Evolutionary conservation across 2,797 vertebrate genomes (phyloP), one percentile per base, ranked within the genome.

Genomic region (Mionectes olivaceus): DNA sequence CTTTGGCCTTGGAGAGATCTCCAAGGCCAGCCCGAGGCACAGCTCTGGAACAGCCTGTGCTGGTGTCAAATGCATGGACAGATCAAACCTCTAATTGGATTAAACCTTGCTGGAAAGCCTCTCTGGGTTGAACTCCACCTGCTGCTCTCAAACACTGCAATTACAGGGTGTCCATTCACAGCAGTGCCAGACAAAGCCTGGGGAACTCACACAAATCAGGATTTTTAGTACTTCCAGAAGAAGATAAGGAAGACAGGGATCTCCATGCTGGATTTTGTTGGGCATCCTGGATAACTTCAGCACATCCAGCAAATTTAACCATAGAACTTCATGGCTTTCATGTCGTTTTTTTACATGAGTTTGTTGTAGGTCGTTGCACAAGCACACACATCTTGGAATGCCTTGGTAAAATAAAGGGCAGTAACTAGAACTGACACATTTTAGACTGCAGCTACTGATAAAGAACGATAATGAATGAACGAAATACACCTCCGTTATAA

Each of bases 201-300:
- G 16, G 33, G 16, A 57, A 23, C 9, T 33, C 32, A 49, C 3
- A 18, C 23, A 21, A 1, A 18, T 57, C 46, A 11, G 67, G 37
- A 14, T 15, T n/a, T 53, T 46, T 13, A 44, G 73, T 32, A 23
- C 16, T 70, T 32, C 28, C 67, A 14, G 55, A 1, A n/a, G n/a
- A 49, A 50, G 1, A 0, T 22, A 7, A 37, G 19, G n/a, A 56
- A 32, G 15, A 16, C 14, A 2, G 24, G 8, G 13, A 21, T 53
- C 19, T 47, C 65, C 21, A 2, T 13, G n/a, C 5, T 75, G 71
- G 37, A 10, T 79, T 77, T 59, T 18, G 11, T 27, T 19, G 15
- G 39, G 18, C 1, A 16, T 30, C 41, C 57, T 56, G 43, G 18
- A 8, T 16, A 59, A 19, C 27, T 41, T n/a, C 53, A 27, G 15